Base-by-base conservation (phyloP, 2,113 vertebrate genomes). In the human (Homo sapiens) region DNA sequence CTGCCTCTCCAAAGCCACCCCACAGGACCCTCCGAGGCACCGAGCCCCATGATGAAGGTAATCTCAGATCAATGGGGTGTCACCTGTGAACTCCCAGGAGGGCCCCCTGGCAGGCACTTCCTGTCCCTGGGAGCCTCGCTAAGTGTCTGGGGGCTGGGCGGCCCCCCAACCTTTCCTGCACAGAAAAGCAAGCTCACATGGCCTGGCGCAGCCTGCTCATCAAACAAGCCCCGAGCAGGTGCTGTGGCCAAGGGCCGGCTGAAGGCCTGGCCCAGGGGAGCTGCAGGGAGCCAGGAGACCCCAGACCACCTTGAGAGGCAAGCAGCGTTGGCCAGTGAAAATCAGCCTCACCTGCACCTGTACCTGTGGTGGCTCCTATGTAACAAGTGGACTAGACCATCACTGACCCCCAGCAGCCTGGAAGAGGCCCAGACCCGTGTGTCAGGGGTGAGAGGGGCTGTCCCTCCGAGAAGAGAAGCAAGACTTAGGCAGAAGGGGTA, bases 21-120 rank as follows among this genome's bases (percentile, higher is more conserved):
- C 23, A 17, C 5, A 3, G 13, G 30, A 45, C 32, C 61, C 66
- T 43, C 40, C 76, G 45, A 22, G 61, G 68, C 66, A 57, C 32
- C 27, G 22, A 61, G 23, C 11, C 59, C 66, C 25, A 4, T 3
- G 8, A 57, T 9, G 22, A 55, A 25, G 50, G 64, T 20, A 57
- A 27, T 35, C 16, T 11, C 3, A 8, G 45, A 38, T 23, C 9
- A 30, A 16, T 0, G 4, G 7, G 4, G 11, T 3, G 0, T 35
- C 40, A 2, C 52, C 32, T 61, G 27, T n/a, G 70, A 72, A 61
- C 10, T 23, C 20, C 45, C 23, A 17, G 38, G 16, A 55, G 59
- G 38, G 22, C 18, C 64, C 10, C n/a, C 2, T 27, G 30, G 61
- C 23, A n/a, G 38, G 40, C 1, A 9, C 25, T 72, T 80, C 75